Base-by-base conservation (phyloP, 2,113 vertebrate species). In the Holacanthus passer region DNA sequence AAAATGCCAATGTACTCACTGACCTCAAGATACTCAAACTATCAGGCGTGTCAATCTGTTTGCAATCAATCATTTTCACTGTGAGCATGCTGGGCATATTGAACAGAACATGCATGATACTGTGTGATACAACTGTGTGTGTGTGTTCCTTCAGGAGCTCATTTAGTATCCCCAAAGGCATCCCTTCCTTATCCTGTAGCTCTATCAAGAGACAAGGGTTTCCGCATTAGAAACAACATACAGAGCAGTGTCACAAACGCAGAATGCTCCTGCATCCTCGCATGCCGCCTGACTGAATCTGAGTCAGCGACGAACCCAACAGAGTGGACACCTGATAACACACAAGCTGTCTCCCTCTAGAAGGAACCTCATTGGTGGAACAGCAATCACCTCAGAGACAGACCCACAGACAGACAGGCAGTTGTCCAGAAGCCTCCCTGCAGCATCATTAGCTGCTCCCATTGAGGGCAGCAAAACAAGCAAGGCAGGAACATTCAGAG, bases 391-490 rank as follows among this genome's bases (percentile, higher is more conserved):
- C 84, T 84, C 69, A 88, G 58, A 86, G 53, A 81, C 22, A 58
- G n/a, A 58, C 37, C 47, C 45, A 35, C 59, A 59, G 14, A 55
- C 53, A 81, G 80, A 14, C 59, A 75, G 19, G 17, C 66, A 67
- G 62, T 19, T 52, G 63, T 62, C 13, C 59, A 1, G 13, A n/a
- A 68, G 50, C 56, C 56, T 85, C 77, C 66, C 62, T 45, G 79
- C 68, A 78, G 85, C 74, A 77, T 81, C 73, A 66, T 69, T 60
- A 77, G 75, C 64, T 74, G 70, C 70, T 86, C 66, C 72, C 78
- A 83, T 14, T 77, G 66, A 89, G 82, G 77, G 74, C 27, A 77
- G 60, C 80, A 86, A 88, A 84, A 87, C 87, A 91, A 88, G 63
- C 17, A 1, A 73, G 73, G 47, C 27, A 65, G 75, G 80, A 79